A percentile compares a stretch with the other conserved stretches of the same genome.
These are phyloP conservation scores for Galerucella nymphaeae DNA, from an alignment of 2,888 invertebrate genomes.

Conservation along the genomic window DNA sequence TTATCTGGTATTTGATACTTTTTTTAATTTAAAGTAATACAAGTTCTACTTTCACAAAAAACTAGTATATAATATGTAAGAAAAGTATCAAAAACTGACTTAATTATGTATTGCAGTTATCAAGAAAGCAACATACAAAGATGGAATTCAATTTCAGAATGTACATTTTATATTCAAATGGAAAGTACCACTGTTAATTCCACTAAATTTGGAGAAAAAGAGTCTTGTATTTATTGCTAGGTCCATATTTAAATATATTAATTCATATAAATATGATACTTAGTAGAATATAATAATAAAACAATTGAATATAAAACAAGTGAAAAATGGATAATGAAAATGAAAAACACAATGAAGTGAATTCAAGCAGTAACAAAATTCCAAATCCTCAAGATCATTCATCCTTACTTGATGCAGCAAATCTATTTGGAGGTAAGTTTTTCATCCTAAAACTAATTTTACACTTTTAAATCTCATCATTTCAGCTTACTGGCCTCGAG, in stretches of 20 bases:
- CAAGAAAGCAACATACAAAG: not conserved
- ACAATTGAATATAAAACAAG: no score
- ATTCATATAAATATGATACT: no score
- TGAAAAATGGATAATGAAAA: conserved; percentile 82
- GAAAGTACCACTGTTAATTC: not conserved
- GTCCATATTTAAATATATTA: no score
- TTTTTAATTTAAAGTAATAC: no score
- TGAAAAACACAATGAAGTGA: conserved; percentile 71
- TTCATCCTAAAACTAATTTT: not conserved
- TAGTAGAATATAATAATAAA: no score
- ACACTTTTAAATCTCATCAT: not conserved
- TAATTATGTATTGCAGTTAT: not conserved
- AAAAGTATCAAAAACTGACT: not conserved
- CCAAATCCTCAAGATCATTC: conserved; percentile 69
- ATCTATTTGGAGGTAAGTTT: conserved; percentile 63
- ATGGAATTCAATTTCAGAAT: not conserved
- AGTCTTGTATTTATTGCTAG: no score
- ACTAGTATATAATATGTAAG: not conserved
- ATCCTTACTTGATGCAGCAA: conserved; percentile 82
- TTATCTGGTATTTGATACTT: no score
- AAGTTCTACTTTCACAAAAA: not conserved
- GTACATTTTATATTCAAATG: not conserved
- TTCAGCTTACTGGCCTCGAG: conserved; percentile 84
- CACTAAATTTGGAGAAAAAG: no score
- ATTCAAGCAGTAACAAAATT: conserved; percentile 68